Conservation (phyloP, 1,140 invertebrate species). For the Cydia splendana region DNA sequence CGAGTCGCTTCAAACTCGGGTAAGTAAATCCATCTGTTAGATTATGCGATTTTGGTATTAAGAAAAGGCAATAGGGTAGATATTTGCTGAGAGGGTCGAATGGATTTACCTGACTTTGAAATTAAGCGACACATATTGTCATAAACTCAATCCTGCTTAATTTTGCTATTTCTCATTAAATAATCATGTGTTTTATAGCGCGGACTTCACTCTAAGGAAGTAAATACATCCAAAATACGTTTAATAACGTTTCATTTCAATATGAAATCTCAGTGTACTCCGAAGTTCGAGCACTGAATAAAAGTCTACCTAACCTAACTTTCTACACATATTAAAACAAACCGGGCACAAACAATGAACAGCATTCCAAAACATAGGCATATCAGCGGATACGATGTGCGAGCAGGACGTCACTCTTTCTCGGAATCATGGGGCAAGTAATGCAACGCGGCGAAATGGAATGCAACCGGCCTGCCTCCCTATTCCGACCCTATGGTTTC, state of each 20-base stretch:
- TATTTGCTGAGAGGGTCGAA: too few species aligned
- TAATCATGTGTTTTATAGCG: too few species aligned
- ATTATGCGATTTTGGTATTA: too few species aligned
- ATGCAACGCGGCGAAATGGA: conserved; percentile 72
- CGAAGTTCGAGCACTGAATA: conserved; percentile 35
- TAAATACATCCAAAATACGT: too few species aligned
- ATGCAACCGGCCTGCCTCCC: conserved; percentile 59
- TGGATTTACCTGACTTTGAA: too few species aligned
- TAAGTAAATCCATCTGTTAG: too few species aligned
- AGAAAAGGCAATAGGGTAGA: too few species aligned
- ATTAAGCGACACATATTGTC: too few species aligned
- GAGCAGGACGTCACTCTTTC: conserved; percentile 72
- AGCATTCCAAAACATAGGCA: conserved; percentile 74
- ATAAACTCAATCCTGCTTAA: too few species aligned
- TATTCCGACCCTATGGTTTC: conserved; percentile 30
- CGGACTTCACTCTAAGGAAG: too few species aligned
- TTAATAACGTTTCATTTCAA: conserved; percentile 30
- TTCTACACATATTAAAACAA: conserved; percentile 69
- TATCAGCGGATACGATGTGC: conserved; percentile 66
- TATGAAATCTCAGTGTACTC: conserved; percentile 42
- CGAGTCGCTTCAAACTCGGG: too few species aligned
- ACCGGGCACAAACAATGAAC: conserved; percentile 72
- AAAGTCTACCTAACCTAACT: conserved; percentile 56
- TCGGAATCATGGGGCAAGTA: conserved; percentile 69
- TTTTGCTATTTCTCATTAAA: too few species aligned